Evolutionary conservation across 2,888 invertebrate genomes (phyloP).

Genomic region (Lepetodrilus schrolli): DNA sequence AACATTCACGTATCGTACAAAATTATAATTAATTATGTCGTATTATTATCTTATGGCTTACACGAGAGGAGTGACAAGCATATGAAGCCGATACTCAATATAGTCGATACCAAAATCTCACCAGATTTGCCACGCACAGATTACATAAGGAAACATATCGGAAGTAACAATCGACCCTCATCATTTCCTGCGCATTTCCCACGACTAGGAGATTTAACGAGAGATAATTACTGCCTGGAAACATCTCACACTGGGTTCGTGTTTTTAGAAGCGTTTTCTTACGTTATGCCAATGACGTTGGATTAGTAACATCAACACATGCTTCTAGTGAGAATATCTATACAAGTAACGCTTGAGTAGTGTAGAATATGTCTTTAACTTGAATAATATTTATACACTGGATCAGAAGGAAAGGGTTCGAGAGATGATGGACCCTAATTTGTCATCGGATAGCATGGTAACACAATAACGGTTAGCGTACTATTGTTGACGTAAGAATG

Average conservation of each 20-base stretch:
- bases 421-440: not conserved
- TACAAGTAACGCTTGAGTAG: constrained; percentile 5
- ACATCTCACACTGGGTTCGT: not conserved
- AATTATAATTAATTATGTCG: no score
- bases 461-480: not conserved
- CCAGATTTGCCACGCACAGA: no score
- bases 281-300: not conserved
- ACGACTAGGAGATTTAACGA: not conserved
- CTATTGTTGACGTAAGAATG: not conserved
- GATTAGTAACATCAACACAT: not conserved
- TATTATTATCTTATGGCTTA: no score
- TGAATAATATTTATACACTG: constrained; percentile 6
- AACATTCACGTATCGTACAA: no score
- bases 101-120: no score
- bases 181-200: no score
- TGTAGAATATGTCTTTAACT: not conserved
- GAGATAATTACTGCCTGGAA: not conserved
- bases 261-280: constrained; percentile 15
- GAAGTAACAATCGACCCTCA: no score
- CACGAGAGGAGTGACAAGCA: no score
- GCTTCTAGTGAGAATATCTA: not conserved
- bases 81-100: no score
- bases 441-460: constrained; percentile 16
- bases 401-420: not conserved
- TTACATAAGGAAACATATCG: no score